Evolutionary conservation across 2,888 invertebrate genomes (phyloP), one percentile per base, ranked within the genome.

Genomic region (Steromphala cineraria): DNA sequence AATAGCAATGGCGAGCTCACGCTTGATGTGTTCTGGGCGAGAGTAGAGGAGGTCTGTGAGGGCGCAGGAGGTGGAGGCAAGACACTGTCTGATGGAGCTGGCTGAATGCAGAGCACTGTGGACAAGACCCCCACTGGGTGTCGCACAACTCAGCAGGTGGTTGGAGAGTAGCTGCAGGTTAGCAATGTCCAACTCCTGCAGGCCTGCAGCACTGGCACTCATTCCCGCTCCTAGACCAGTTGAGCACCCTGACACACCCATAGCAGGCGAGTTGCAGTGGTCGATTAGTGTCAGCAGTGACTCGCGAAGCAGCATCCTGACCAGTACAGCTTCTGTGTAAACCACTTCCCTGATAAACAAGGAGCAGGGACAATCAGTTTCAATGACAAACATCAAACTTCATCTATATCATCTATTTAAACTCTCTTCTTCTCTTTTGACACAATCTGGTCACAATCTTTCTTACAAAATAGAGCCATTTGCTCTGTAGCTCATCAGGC

Each of bases 101-200:
- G 88, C 81, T 53, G 53, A 2, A 78, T 78, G 1, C 67, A 67
- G 28, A 3, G 67, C 24, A 31, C 31, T 67, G 28, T 67, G 24
- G n/a, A 31, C 28, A 7, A 67, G 31, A 24, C 31, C 67, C 1
- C 93, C 92, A 75, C 90, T 89, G 3, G 91, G 89, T 79, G 89
- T 90, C 1, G 92, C 91, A 2, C 90, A 84, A 19, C 89, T 83
- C 36, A 92, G 83, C 55, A 92, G 85, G 76, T 92, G 91, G 81
- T 92, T 91, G 5, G 93, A 93, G 67, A 93, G 83, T 56, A 93
- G 89, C 88, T 93, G 92, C 5, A 93, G 91, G 83, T 93, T 93
- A 82, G 93, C 93, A 40, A 93, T 89, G 83, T 93, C 93, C 67
- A 93, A 89, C 77, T 93, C 92, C 85, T 92, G 91, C 7, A 91